Conservation (phyloP, 2,113 vertebrate genomes). For the Smithornis capensis region DNA sequence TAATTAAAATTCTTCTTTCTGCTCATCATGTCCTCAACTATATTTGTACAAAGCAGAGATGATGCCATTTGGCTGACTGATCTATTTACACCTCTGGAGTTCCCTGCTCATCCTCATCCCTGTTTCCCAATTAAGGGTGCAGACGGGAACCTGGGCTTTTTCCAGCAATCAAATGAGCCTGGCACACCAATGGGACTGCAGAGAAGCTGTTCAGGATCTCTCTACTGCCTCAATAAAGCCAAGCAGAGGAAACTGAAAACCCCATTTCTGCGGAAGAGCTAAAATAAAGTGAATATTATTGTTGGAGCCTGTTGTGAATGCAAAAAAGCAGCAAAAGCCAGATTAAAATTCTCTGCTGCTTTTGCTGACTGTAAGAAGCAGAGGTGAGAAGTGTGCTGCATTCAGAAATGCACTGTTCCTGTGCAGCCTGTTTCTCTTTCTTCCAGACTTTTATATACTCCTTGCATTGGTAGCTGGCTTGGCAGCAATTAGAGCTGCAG, state of each 20-base stretch:
- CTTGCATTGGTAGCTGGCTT: not conserved
- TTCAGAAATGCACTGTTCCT: not conserved
- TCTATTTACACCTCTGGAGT: conserved; percentile 52
- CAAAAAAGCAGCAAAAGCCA: not conserved
- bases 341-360: not conserved
- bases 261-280: not conserved
- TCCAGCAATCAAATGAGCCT: not conserved
- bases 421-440: not conserved
- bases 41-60: conserved; percentile 42
- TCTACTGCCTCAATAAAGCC: not conserved
- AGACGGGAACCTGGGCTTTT: not conserved
- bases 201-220: not conserved
- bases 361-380: not conserved
- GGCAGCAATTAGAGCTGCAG: not conserved
- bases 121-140: not conserved
- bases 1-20: not conserved
- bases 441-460: not conserved
- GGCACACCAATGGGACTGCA: not conserved
- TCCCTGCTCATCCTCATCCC: not conserved
- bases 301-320: not conserved
- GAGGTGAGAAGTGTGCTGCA: fast-evolving
- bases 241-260: not conserved
- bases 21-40: not conserved
- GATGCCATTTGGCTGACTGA: conserved; percentile 43
- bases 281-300: not conserved